Percentiles rank a stretch among this genome's conserved stretches.
These are phyloP conservation scores for Bettongia penicillata DNA, from an alignment of 2,113 vertebrate genomes.

Conservation along the genomic window DNA sequence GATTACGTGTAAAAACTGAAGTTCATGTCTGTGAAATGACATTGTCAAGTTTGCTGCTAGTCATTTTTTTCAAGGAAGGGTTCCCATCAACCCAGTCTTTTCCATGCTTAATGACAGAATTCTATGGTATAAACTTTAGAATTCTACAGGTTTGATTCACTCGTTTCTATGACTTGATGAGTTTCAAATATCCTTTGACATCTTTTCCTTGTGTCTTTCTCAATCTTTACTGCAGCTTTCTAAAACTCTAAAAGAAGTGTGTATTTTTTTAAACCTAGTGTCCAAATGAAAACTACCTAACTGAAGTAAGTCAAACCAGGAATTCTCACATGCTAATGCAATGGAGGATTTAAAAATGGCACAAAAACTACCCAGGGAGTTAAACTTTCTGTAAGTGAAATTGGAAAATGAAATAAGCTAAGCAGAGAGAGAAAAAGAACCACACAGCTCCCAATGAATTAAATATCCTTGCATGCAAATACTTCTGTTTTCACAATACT, in stretches of 20 bases:
- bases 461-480: conserved; percentile 66
- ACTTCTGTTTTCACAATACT: conserved; percentile 67
- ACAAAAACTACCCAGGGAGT: conserved; percentile 41
- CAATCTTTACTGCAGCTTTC: conserved; percentile 9
- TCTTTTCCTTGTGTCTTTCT: conserved; percentile 35
- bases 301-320: conserved; percentile 50
- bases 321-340: conserved; percentile 55
- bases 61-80: conserved; percentile 24
- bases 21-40: conserved; percentile 23
- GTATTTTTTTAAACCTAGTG: conserved; percentile 21
- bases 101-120: conserved; percentile 18
- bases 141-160: background rate
- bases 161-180: background rate
- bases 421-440: conserved; percentile 72
- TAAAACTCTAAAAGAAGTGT: conserved; percentile 33
- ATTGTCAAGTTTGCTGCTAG: background rate
- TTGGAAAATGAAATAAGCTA: conserved; percentile 74
- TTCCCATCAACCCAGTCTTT: background rate
- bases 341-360: conserved; percentile 58
- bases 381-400: conserved; percentile 75
- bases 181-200: background rate
- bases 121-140: background rate
- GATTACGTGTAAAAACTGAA: background rate
- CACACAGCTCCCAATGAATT: conserved; percentile 61
- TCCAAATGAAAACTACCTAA: conserved; percentile 54